These are phyloP conservation scores for Zaprionus bogoriensis DNA, from an alignment of 2,888 invertebrate genomes.

Conservation along the genomic window DNA sequence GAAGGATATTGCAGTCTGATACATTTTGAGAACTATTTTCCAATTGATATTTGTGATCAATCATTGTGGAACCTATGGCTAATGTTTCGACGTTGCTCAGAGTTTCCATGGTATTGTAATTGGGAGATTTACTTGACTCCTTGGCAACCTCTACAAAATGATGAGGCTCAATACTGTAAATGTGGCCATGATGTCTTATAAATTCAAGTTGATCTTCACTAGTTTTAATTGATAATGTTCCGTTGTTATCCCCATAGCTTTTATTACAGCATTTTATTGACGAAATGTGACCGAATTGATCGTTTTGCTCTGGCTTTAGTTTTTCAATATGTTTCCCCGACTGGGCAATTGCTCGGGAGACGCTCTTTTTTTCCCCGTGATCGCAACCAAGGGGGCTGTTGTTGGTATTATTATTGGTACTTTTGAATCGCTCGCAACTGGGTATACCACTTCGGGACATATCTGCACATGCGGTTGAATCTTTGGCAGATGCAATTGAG, in stretches of 20 bases:
- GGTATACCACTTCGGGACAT: slow-evolving; percentile 74
- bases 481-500: slow-evolving; percentile 72
- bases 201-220: slow-evolving; percentile 31
- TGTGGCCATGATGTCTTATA: slow-evolving; percentile 66
- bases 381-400: slow-evolving; percentile 64
- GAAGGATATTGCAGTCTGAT: slow-evolving; percentile 5
- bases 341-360: slow-evolving; percentile 75
- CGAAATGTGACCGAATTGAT: slow-evolving; percentile 13
- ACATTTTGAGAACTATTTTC: slow-evolving; percentile 47
- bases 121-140: slow-evolving; percentile 69
- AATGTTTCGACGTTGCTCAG: slow-evolving; percentile 80
- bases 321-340: slow-evolving; percentile 81
- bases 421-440: slow-evolving; percentile 70
- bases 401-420: slow-evolving; percentile 75
- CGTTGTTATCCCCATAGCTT: slow-evolving; percentile 73
- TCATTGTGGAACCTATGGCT: slow-evolving; percentile 76
- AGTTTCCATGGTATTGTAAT: slow-evolving; percentile 79
- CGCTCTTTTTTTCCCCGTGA: slow-evolving; percentile 57
- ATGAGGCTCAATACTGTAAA: slow-evolving; percentile 76
- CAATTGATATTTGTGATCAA: slow-evolving; percentile 61
- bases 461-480: slow-evolving; percentile 79
- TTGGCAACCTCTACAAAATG: slow-evolving; percentile 71
- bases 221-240: slow-evolving; percentile 14
- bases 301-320: slow-evolving; percentile 61
- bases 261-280: slow-evolving; percentile 72